Percentiles rank a stretch among this genome's conserved stretches.
Conservation (phyloP, 1,140 invertebrate species). For the Stegodyphus dumicola region DNA sequence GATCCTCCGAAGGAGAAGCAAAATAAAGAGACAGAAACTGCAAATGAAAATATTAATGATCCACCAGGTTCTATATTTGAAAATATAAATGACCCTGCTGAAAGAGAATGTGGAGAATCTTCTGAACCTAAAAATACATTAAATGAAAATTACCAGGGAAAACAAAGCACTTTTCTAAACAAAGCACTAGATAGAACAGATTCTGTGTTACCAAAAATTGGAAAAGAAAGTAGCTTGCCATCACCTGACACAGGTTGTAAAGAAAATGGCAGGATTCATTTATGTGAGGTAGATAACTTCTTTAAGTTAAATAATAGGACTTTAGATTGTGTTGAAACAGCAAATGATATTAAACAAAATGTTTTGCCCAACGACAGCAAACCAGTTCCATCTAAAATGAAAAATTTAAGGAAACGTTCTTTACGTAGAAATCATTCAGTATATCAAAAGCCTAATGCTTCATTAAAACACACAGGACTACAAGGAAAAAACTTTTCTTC, state of each 20-base stretch:
- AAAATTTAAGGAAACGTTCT: constrained; percentile 35
- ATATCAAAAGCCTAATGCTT: no score
- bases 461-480: no score
- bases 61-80: background rate
- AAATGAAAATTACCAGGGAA: constrained; percentile 8
- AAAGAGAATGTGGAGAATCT: background rate
- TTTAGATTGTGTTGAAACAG: constrained; percentile 29
- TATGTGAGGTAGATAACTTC: constrained; percentile 51
- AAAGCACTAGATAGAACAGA: no score
- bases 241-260: background rate
- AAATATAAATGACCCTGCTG: background rate
- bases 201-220: constrained; percentile 4
- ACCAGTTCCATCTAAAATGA: constrained; percentile 16
- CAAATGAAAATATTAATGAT: background rate
- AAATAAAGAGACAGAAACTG: background rate
- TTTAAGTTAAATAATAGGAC: constrained; percentile 39
- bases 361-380: background rate
- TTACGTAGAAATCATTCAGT: background rate
- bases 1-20: constrained; percentile 8
- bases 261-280: constrained; percentile 48
- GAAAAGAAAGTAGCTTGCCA: constrained; percentile 6
- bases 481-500: no score
- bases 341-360: constrained; percentile 13
- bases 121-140: background rate
- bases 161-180: background rate